A percentile compares a stretch with the other conserved stretches of the same genome.
phyloP scores from a whole-genome alignment of 2,888 invertebrate genomes.

The Zeuzera pyrina region DNA sequence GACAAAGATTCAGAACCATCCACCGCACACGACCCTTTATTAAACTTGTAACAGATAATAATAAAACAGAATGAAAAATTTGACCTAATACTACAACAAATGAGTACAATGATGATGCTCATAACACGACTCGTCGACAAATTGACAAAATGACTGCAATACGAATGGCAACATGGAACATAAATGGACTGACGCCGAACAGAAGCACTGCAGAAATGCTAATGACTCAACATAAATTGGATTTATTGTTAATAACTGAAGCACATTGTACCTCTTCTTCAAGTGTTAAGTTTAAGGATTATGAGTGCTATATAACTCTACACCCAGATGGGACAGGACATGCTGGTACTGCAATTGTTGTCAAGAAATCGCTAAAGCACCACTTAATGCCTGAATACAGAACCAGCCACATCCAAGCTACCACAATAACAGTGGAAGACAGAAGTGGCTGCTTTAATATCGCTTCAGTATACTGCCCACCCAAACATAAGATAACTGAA shows the following conservation, averaged over 20 bases:
- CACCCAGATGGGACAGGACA: constrained; percentile 17
- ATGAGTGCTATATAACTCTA: constrained; percentile 24
- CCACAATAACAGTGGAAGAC: constrained; percentile 8
- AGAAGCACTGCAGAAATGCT: constrained; percentile 9
- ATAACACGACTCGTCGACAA: too few species aligned
- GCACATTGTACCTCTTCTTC: constrained; percentile 15
- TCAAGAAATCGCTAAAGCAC: constrained; percentile 12
- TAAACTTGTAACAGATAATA: too few species aligned
- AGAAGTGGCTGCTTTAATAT: constrained; percentile 5
- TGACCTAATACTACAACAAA: too few species aligned
- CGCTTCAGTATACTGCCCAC: constrained; percentile 9
- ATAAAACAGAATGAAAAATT: too few species aligned
- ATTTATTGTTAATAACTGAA: constrained; percentile 13
- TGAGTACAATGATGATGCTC: too few species aligned
- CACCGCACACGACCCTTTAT: too few species aligned
- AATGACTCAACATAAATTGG: constrained; percentile 9
- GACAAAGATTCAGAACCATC: too few species aligned
- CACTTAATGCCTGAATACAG: constrained; percentile 3
- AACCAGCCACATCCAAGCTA: constrained; percentile 12
- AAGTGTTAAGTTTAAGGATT: constrained; percentile 9
- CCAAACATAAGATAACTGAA: constrained; percentile 5
- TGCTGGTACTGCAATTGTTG: constrained; percentile 15
- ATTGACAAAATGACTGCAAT: too few species aligned
- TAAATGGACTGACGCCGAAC: constrained; percentile 12
- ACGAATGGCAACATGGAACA: constrained; percentile 10